phyloP scores from a whole-genome alignment of 2,888 invertebrate species.

The Megastigmus dorsalis region DNA sequence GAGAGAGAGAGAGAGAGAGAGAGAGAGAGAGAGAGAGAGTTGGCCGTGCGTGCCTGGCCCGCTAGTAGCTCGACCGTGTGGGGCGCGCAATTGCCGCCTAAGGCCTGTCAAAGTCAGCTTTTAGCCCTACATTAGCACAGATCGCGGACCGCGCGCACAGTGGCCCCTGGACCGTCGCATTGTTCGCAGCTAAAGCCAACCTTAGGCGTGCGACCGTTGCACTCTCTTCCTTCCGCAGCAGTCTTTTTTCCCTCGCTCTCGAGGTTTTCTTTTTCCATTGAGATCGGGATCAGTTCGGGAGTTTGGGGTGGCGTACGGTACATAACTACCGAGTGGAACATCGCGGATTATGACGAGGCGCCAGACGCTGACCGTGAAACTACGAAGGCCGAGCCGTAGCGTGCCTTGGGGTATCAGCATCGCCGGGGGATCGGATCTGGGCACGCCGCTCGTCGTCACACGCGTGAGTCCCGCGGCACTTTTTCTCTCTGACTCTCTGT shows the following conservation, averaged over 20 bases:
- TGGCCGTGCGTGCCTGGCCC: too few species aligned
- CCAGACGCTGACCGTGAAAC: slow-evolving; percentile 85
- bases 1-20: slow-evolving; percentile 15
- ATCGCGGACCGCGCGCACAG: slow-evolving; percentile 39
- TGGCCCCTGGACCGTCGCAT: slow-evolving; percentile 37
- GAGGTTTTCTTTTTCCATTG: background rate
- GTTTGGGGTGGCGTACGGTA: background rate
- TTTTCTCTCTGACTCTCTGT: too few species aligned
- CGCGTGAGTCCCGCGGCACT: slow-evolving; percentile 79
- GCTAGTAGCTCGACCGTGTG: background rate
- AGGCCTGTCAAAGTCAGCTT: slow-evolving; percentile 68
- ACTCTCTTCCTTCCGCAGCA: background rate
- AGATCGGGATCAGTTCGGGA: too few species aligned
- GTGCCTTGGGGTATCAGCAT: slow-evolving; percentile 91
- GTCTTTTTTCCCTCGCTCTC: background rate
- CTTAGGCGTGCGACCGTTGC: background rate
- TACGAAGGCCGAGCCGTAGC: slow-evolving; percentile 82
- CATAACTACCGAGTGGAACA: slow-evolving; percentile 25
- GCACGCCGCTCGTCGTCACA: slow-evolving; percentile 90
- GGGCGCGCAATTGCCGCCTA: slow-evolving; percentile 52
- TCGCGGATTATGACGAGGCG: slow-evolving; percentile 79
- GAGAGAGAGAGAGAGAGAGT: slow-evolving; percentile 24
- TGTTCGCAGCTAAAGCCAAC: background rate
- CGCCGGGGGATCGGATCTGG: slow-evolving; percentile 90
- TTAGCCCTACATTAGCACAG: slow-evolving; percentile 34